Base-by-base conservation (phyloP, 2,113 vertebrate species). In the Tylochromis polylepis region DNA sequence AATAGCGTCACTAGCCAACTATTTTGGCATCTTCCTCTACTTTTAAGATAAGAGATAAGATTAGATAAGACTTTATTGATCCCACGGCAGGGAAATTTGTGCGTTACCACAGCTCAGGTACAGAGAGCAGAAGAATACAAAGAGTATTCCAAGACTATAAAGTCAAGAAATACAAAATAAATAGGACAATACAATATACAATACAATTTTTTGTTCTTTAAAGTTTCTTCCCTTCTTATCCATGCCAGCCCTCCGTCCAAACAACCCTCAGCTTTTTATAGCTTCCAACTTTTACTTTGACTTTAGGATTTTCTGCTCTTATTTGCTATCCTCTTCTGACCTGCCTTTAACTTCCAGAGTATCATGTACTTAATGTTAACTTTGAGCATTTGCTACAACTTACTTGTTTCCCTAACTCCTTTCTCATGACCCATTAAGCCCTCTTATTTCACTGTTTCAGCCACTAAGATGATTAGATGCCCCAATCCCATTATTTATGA, bases 401-500 rank as follows among this genome's bases (percentile, higher is more conserved):
- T 81, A 86, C 34, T 31, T 81, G 84, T 14, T 24, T 67, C 8
- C 65, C 72, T 18, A n/a, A 16, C 46, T 81, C 20, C 5, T 58
- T 70, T 80, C 56, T 31, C 38, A 46, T 59, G 84, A 91, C 60
- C 85, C 49, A 34, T 83, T 83, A 14, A 82, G 15, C 41, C 53
- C 46, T 79, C 46, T 53, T 53, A 11, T 77, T 65, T 85, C 84
- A 75, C 75, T 59, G 34, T 78, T 84, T 24, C 75, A 46, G 82
- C 62, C 46, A 56, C 78, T 24, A 62, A 78, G 36, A 60, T 88
- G 70, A 90, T 87, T 20, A 81, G 62, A 91, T 83, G 27, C 24
- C 36, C 27, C 34, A 75, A 29, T 82, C 51, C 43, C 62, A 82
- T 89, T 89, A 85, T 86, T 79, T 49, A 88, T 89, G 84, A 89